Evolutionary conservation across 2,797 vertebrate species (phyloP).

Genomic region (Mus caroli): DNA sequence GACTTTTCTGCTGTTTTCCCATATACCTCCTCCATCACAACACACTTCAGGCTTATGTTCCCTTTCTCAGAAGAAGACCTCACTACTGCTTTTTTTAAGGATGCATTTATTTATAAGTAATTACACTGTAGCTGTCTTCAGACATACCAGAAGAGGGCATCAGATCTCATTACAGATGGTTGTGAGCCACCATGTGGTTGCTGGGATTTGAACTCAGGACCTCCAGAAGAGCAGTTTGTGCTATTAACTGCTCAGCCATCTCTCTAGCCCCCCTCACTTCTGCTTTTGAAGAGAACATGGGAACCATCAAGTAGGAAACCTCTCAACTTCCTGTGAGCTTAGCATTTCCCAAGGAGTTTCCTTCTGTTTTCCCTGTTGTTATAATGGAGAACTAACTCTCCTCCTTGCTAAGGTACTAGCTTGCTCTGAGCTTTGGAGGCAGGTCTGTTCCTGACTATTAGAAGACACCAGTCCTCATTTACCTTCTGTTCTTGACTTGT

Average conservation of each 20-base stretch:
- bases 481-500: not conserved
- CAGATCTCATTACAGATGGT: no score
- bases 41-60: accelerated
- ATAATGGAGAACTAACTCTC: accelerated
- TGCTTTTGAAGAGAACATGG: not conserved
- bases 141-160: no score
- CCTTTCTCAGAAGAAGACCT: not conserved
- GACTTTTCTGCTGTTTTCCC: accelerated
- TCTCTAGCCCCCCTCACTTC: no score
- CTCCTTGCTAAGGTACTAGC: not conserved
- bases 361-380: not conserved
- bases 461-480: not conserved
- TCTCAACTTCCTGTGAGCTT: not conserved
- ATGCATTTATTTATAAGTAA: no score
- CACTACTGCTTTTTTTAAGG: not conserved
- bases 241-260: no score
- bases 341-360: accelerated
- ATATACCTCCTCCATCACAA: not conserved
- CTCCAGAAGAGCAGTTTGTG: no score
- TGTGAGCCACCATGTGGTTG: no score
- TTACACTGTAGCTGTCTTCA: no score
- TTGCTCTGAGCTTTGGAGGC: not conserved
- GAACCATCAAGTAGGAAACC: not conserved
- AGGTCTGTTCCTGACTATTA: not conserved
- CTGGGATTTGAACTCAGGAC: no score